Conservation (phyloP, 2,888 invertebrate genomes). For the Dryomyza anilis region DNA sequence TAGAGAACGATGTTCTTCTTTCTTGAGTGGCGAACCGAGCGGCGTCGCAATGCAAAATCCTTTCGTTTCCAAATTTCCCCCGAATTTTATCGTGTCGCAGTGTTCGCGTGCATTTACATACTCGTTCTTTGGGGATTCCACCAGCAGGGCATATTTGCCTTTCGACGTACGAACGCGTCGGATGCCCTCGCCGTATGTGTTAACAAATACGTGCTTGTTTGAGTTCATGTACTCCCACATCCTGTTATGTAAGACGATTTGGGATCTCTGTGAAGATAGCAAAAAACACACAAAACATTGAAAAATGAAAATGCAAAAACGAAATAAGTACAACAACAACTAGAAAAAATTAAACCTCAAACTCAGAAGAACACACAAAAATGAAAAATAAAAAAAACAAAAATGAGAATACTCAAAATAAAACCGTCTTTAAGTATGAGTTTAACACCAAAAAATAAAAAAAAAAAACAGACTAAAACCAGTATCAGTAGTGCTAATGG, state of each 20-base stretch:
- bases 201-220: conserved; percentile 80
- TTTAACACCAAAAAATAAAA: no score
- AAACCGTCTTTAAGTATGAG: no score
- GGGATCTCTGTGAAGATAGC: conserved; percentile 71
- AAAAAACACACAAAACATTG: not conserved
- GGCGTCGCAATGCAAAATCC: conserved; percentile 96
- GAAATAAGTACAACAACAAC: no score
- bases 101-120: conserved; percentile 86
- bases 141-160: conserved; percentile 81
- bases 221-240: conserved; percentile 96
- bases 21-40: conserved; percentile 90
- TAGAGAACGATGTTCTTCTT: no score
- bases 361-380: not conserved
- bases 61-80: conserved; percentile 81
- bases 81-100: conserved; percentile 95
- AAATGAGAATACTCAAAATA: no score
- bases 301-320: not conserved
- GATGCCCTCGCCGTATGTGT: conserved; percentile 82
- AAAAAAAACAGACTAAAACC: no score
- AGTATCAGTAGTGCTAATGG: no score
- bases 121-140: conserved; percentile 73
- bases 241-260: conserved; percentile 82
- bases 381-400: not conserved
- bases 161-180: conserved; percentile 76
- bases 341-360: not conserved